phyloP scores from a whole-genome alignment of 2,888 invertebrate genomes.

The Sipha maydis region DNA sequence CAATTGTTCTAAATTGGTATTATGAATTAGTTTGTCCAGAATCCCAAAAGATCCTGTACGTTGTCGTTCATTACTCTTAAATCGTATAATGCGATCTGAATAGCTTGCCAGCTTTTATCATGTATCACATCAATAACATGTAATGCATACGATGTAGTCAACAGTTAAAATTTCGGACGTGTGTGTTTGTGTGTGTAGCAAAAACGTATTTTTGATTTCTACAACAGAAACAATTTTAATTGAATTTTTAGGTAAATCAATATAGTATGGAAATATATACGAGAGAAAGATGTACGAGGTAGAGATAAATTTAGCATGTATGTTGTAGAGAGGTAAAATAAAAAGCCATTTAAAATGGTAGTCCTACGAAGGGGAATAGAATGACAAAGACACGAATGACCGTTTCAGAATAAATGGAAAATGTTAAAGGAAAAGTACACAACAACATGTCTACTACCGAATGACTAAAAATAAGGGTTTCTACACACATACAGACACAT shows the following conservation, averaged over 20 bases:
- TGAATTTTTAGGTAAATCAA: neutral
- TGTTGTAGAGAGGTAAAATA: slow-evolving; percentile 21
- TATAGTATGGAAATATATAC: neutral
- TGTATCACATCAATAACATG: neutral
- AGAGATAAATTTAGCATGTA: neutral
- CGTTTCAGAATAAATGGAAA: slow-evolving; percentile 10
- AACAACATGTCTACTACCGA: slow-evolving; percentile 8
- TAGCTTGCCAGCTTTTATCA: neutral
- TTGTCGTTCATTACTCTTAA: neutral
- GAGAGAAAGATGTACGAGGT: neutral
- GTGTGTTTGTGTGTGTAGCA: neutral
- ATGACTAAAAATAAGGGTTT: slow-evolving; percentile 13
- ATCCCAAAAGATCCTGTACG: neutral
- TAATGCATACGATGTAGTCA: neutral
- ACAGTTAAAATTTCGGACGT: neutral
- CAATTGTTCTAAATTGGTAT: no score
- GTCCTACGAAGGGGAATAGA: neutral
- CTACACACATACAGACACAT: neutral
- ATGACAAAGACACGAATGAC: slow-evolving; percentile 24
- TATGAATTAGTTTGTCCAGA: neutral
- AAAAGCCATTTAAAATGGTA: slow-evolving; percentile 29
- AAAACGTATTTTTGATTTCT: neutral
- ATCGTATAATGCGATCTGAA: neutral
- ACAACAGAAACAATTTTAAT: neutral
- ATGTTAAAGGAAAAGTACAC: slow-evolving; percentile 9